These are phyloP conservation scores for Chionodraco myersi DNA, from an alignment of 2,113 vertebrate genomes.

Conservation along the genomic window DNA sequence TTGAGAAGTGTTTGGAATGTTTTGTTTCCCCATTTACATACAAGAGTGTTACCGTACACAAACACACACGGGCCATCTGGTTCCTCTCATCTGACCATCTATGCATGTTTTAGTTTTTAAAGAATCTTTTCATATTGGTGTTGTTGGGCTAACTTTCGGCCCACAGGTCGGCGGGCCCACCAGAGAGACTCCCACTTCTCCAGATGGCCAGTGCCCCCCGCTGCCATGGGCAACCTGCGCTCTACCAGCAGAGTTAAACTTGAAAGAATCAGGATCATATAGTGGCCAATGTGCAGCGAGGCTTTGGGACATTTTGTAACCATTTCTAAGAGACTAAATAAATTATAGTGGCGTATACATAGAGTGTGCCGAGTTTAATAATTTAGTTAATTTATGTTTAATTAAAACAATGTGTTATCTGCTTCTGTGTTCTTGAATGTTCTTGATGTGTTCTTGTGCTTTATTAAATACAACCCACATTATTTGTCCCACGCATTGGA, in stretches of 20 bases:
- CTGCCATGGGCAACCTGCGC: constrained; percentile 53
- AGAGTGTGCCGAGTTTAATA: too few species aligned
- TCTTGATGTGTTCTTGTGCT: too few species aligned
- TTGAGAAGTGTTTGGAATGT: constrained; percentile 4
- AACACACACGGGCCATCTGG: constrained; percentile 41
- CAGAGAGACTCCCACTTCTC: constrained; percentile 63
- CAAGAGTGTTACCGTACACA: not conserved
- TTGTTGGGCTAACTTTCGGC: constrained; percentile 45
- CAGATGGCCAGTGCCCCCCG: constrained; percentile 65
- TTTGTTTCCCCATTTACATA: constrained; percentile 6
- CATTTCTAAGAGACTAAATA: not conserved
- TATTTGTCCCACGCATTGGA: too few species aligned
- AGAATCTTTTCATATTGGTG: constrained; percentile 26
- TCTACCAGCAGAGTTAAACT: constrained; percentile 35
- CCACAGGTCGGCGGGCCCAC: constrained; percentile 52
- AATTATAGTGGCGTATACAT: too few species aligned
- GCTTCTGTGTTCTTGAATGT: too few species aligned
- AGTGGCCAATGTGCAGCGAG: not conserved
- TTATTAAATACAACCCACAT: too few species aligned
- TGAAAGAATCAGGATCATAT: constrained; percentile 23
- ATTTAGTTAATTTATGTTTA: too few species aligned
- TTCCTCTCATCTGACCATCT: constrained; percentile 25
- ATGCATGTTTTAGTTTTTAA: constrained; percentile 25
- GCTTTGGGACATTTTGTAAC: constrained; percentile 7
- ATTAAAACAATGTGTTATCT: too few species aligned